Base-by-base conservation (phyloP, 2,888 invertebrate genomes). In the Dexiosoma caninum region DNA sequence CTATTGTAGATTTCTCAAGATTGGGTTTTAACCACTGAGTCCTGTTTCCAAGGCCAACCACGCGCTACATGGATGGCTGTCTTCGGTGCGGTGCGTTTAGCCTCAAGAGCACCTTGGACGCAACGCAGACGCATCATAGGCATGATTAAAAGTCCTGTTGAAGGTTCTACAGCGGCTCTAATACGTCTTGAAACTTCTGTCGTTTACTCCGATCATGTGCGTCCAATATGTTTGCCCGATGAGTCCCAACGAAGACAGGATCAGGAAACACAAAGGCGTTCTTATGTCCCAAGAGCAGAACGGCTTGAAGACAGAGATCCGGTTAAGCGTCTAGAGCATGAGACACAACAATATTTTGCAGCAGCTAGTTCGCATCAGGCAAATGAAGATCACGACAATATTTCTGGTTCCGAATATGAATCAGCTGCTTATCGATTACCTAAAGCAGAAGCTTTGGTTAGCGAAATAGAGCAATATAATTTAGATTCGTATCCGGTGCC, bases 31-130 rank as follows among this genome's bases (percentile, higher is more conserved):
- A 96, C 97, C 27, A 95, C 97, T 0, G 94, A 95, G 9, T 95
- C 96, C 5, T 97, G 97, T 87, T 97, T 97, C 88, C 94, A 95
- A 92, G 94, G 96, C 2, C 96, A 96, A 91, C 95, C 95, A 19
- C 95, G 95, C 88, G 95, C 96, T 0, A 95, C 96, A 88, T 97
- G 97, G 97, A 93, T 94, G 27, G 96, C 95, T 0, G 92, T 95
- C 83, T 92, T 96, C 76, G 96, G 96, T 1, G 92, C 93, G 6
- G 93, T 95, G 0, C 92, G 97, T 53, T 92, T 96, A 46, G 93
- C 94, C 46, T 94, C 95, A 78, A 94, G 94, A 1, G 93, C 96
- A 0, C 97, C 97, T 0, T 96, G 96, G 96, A 95, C 96, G 84
- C 96, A 96, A 87, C 95, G 96, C 84, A 92, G 95, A 60, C 92